Base-by-base conservation (phyloP, 2,888 invertebrate species). In the Ametastegia equiseti region DNA sequence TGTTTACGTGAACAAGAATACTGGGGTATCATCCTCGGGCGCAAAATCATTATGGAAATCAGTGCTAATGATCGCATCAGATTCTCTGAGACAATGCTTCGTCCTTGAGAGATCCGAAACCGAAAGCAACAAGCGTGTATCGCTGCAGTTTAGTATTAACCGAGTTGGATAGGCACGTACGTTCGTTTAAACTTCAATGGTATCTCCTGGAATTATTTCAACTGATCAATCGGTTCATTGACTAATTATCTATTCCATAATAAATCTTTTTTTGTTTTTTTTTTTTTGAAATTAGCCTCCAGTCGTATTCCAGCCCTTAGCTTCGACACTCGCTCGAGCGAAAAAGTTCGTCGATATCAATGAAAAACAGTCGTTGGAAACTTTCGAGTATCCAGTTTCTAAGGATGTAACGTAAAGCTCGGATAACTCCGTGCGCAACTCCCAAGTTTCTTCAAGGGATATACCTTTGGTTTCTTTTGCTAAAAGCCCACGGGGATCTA, bases 21-120 rank as follows among this genome's bases (percentile, higher is more conserved):
- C 42, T 5, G 60, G 33, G 36, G 65, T 6, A 71, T 71, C 45
- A 47, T 71, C 27, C 19, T 54, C 45, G 23, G 47, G 71, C 23
- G 47, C 42, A 30, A 75, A 57, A 78, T 42, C 60, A 11, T 78
- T 63, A 63, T 78, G 78, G 78, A 78, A 78, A 78, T 78, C 47
- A 63, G 75, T 54, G 27, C n/a, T 78, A 78, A 57, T 45, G 63
- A 78, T 60, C 78, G 78, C 78, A 60, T 60, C 57, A 54, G 60
- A 78, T 63, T 54, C 42, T 75, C 33, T 60, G 78, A 78, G 33
- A 78, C 78, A 63, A 78, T 78, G 42, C 57, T n/a, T 39, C 42
- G 78, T 60, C 78, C 78, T 78, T 78, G 78, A 45, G 19, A 27
- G 7, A 78, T 75, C 78, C 42, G 30, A 54, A 42, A 78, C 78